Evolutionary conservation across 2,888 invertebrate genomes (phyloP), one percentile per base, ranked within the genome.

Genomic region (Harpalus rubripes): DNA sequence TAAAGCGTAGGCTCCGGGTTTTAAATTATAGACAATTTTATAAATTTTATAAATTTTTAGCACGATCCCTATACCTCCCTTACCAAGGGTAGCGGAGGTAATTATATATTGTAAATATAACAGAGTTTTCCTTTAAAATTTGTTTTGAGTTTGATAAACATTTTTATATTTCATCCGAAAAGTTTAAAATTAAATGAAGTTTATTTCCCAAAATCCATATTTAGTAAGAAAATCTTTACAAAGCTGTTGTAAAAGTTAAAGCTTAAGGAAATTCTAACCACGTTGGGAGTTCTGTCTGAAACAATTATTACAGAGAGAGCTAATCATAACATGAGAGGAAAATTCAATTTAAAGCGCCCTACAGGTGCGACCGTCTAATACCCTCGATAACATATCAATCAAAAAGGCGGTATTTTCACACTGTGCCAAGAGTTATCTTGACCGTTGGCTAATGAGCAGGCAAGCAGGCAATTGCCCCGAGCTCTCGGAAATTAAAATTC

Each of bases 401-500:
- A 74, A 44, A 16, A 74, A 16, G 72, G 44, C 68, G 68, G 68
- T 32, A 6, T 32, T 32, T 32, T 32, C 32, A 32, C 32, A 32
- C 32, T 32, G 32, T 32, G 5, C 6, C 5, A 12, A 8, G 44
- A 52, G 44, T 12, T 8, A 52, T 52, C 44, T 32, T 15, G 72
- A 44, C 44, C 72, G 41, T 18, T 44, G 18, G 41, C 72, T 74
- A 74, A 74, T 74, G 72, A 74, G 72, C 6, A n/a, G 18, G 15
- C 26, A 16, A 39, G 6, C 16, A n/a, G 68, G 63, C 68, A 68
- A 68, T 68, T 68, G 44, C 72, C 72, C 18, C 44, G n/a, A 10
- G 44, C 41, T 10, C 72, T 18, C 61, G 61, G 81, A 65, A 81
- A 81, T 81, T 81, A 81, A 81, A 81, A 81, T 81, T 81, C 81